phyloP scores from a whole-genome alignment of 2,113 vertebrate genomes.

The Galemys pyrenaicus region DNA sequence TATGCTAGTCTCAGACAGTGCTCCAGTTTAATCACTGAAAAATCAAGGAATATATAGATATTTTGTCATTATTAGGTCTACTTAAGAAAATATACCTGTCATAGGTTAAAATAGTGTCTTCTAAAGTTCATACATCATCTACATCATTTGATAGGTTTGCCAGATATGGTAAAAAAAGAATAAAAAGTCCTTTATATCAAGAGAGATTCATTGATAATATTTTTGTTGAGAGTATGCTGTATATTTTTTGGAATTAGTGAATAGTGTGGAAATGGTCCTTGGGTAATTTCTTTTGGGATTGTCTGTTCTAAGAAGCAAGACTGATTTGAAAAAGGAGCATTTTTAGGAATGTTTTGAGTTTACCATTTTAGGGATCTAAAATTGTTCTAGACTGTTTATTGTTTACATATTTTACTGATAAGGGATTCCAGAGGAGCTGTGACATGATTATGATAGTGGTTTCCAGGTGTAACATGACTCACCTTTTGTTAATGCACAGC shows the following conservation, averaged over 20 bases:
- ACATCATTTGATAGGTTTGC: background rate
- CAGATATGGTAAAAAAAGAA: background rate
- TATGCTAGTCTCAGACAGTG: background rate
- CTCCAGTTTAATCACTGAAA: background rate
- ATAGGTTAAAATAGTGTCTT: background rate
- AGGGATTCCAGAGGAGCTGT: background rate
- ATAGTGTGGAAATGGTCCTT: background rate
- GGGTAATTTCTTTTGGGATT: background rate
- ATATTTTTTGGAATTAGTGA: background rate
- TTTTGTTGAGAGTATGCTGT: background rate
- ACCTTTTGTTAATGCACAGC: background rate
- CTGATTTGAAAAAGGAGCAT: background rate
- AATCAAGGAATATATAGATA: background rate
- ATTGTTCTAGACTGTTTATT: background rate
- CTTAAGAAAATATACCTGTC: background rate
- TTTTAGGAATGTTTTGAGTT: background rate
- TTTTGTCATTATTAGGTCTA: background rate
- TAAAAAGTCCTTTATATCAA: background rate
- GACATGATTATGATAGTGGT: background rate
- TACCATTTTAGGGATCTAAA: background rate
- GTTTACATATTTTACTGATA: background rate
- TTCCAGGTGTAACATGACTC: background rate
- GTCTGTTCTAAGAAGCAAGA: background rate
- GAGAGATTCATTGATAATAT: background rate
- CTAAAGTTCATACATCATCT: background rate